Conservation (phyloP, 1,140 invertebrate species). For the Leptopilina clavipes region DNA sequence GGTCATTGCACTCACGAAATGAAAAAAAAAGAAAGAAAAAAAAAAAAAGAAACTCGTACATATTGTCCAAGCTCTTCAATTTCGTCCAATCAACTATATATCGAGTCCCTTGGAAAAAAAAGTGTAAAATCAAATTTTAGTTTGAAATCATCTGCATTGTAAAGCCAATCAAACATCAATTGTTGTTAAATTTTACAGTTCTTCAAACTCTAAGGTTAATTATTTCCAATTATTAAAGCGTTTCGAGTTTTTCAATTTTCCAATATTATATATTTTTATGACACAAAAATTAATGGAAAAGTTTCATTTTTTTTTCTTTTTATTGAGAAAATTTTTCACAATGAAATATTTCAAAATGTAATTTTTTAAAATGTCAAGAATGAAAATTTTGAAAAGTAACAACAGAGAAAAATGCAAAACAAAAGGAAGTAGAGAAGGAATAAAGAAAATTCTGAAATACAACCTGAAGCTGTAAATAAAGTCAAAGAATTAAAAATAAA, state of each 20-base stretch:
- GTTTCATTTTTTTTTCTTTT: too few species aligned
- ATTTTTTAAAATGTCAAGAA: too few species aligned
- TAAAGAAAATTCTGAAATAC: background rate
- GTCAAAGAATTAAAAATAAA: too few species aligned
- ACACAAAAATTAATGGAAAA: too few species aligned
- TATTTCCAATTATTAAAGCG: background rate
- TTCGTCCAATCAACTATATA: background rate
- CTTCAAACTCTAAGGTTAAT: background rate
- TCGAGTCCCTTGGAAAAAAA: background rate
- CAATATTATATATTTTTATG: too few species aligned
- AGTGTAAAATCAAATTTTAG: slow-evolving; percentile 7
- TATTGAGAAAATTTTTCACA: too few species aligned
- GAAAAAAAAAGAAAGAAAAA: background rate
- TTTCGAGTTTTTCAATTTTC: background rate
- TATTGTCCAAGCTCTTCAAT: slow-evolving; percentile 20
- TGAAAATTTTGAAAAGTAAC: too few species aligned
- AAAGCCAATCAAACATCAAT: slow-evolving; percentile 15
- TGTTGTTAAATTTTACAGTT: slow-evolving; percentile 1
- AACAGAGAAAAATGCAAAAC: too few species aligned
- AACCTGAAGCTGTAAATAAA: background rate
- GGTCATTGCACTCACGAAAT: slow-evolving; percentile 1
- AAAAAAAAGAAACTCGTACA: background rate
- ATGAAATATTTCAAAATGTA: too few species aligned
- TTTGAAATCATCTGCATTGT: slow-evolving; percentile 14
- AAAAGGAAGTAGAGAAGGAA: too few species aligned